These are phyloP conservation scores for Poeciliopsis retropinna DNA, from an alignment of 2,113 vertebrate species.

Conservation along the genomic window DNA sequence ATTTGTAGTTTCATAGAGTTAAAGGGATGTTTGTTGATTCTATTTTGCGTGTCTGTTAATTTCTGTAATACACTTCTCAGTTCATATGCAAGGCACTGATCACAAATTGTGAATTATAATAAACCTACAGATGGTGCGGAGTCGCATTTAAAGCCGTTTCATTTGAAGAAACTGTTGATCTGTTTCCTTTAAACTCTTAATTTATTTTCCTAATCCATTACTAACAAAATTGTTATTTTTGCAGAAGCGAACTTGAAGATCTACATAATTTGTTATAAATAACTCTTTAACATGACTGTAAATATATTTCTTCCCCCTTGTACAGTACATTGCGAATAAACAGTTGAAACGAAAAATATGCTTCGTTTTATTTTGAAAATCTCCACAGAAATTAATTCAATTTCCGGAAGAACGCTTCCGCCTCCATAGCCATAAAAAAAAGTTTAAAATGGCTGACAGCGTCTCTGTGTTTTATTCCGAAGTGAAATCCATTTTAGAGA, in stretches of 20 bases:
- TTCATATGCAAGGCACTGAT: not conserved
- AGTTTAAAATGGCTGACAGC: constrained; percentile 42
- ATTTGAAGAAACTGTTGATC: not conserved
- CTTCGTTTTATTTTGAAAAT: constrained; percentile 60
- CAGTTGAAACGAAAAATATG: not conserved
- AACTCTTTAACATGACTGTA: not conserved
- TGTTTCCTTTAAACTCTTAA: not conserved
- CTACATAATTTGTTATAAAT: constrained; percentile 2
- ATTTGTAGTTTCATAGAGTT: not conserved
- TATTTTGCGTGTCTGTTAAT: not conserved
- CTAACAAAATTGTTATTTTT: constrained; percentile 19
- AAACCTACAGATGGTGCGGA: not conserved
- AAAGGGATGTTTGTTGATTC: not conserved
- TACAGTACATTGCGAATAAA: constrained; percentile 30
- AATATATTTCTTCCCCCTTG: constrained; percentile 1
- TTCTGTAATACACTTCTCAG: not conserved
- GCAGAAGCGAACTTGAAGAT: constrained; percentile 1
- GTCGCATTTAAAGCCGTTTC: not conserved
- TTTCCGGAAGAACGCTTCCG: constrained; percentile 14
- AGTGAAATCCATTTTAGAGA: constrained; percentile 60
- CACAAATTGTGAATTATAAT: not conserved
- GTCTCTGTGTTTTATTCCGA: constrained; percentile 47
- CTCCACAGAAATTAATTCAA: not conserved
- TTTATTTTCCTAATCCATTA: not conserved
- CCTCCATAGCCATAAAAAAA: not conserved